Conservation (phyloP, 2,888 invertebrate species). For the Clanis bilineata region DNA sequence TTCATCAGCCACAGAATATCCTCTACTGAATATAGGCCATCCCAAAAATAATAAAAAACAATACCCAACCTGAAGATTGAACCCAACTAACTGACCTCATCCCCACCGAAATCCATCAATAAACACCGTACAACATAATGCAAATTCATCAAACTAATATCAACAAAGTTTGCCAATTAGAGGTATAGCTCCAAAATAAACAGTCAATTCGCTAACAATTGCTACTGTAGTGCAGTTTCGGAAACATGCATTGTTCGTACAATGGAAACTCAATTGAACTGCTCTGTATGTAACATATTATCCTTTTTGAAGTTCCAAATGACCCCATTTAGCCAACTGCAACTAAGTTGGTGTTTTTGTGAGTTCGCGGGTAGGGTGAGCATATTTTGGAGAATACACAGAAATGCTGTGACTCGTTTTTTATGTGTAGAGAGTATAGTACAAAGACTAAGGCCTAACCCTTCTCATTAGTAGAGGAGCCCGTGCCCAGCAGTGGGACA, state of each 20-base stretch:
- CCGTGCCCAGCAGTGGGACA: too few relatives aligned
- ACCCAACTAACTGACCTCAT: too few relatives aligned
- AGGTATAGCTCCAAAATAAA: background rate
- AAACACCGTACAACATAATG: background rate
- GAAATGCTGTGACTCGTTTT: background rate
- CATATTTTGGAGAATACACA: background rate
- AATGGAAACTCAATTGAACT: conserved; percentile 8
- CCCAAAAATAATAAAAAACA: too few relatives aligned
- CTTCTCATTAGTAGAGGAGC: too few relatives aligned
- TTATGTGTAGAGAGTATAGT: too few relatives aligned
- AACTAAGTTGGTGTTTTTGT: conserved; percentile 14
- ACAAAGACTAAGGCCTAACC: too few relatives aligned
- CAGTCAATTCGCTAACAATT: background rate
- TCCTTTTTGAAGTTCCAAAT: conserved; percentile 17
- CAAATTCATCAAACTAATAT: background rate
- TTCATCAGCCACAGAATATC: too few relatives aligned
- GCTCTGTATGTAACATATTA: conserved; percentile 4
- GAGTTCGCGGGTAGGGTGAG: background rate
- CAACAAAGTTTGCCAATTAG: background rate
- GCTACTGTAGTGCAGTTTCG: background rate
- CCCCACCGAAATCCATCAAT: background rate
- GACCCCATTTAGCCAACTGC: conserved; percentile 18
- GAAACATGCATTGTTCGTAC: background rate
- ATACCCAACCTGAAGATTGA: too few relatives aligned
- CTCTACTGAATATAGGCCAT: too few relatives aligned